Percentiles rank a stretch among this genome's conserved stretches.
These are phyloP conservation scores for Romanogobio albipinnatus DNA, from an alignment of 2,113 vertebrate genomes.

Conservation along the genomic window DNA sequence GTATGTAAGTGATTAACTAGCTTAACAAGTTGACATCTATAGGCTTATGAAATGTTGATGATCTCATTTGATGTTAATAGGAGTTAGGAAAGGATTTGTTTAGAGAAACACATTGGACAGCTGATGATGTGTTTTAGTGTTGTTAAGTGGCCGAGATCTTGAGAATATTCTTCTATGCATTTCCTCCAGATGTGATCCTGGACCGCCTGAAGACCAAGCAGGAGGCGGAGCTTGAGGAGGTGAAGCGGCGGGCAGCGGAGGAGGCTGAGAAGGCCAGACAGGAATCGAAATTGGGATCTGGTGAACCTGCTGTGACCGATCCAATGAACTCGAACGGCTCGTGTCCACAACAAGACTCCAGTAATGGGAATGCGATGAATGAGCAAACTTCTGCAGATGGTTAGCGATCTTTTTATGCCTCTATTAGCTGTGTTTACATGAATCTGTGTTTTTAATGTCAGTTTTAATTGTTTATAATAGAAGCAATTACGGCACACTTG, in stretches of 20 bases:
- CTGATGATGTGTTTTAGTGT: not conserved
- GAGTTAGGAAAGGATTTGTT: not conserved
- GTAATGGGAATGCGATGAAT: not conserved
- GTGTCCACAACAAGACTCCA: slow-evolving; percentile 58
- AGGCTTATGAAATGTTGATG: not conserved
- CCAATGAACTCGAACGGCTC: slow-evolving; percentile 55
- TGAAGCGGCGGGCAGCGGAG: slow-evolving; percentile 72
- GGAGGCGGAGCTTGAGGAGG: slow-evolving; percentile 78
- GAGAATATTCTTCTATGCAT: not conserved
- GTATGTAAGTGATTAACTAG: not conserved
- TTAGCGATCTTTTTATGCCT: not conserved
- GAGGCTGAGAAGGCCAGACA: slow-evolving; percentile 77
- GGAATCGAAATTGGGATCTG: slow-evolving; percentile 65
- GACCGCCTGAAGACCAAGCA: slow-evolving; percentile 81
- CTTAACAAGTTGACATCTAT: not conserved
- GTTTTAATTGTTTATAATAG: no score
- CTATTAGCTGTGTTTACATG: not conserved
- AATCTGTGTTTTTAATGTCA: not conserved
- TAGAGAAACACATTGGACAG: not conserved
- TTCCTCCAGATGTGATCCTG: slow-evolving; percentile 81
- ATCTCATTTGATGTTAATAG: not conserved
- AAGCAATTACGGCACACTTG: not conserved
- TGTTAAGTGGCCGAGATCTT: not conserved
- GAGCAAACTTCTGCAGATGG: slow-evolving; percentile 33
- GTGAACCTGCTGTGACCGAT: not conserved